A percentile compares a stretch with the other conserved stretches of the same genome.
Conservation (phyloP, 1,140 invertebrate genomes). For the Polypedilum vanderplanki region DNA sequence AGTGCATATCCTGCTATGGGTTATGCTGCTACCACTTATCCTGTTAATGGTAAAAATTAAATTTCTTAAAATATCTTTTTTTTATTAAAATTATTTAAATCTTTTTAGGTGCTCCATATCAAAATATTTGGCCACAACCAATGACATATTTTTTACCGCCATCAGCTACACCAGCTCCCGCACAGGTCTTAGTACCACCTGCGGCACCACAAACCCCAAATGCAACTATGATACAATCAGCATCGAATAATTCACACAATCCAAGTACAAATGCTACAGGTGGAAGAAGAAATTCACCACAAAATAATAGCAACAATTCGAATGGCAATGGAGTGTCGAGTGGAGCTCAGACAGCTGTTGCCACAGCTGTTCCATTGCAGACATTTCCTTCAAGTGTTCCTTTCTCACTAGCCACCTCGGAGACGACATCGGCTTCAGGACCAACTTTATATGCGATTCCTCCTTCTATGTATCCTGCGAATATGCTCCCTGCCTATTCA, state of each 20-base stretch:
- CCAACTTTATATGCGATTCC: constrained; percentile 40
- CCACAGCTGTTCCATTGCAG: constrained; percentile 36
- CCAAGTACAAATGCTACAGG: constrained; percentile 33
- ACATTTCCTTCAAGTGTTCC: constrained; percentile 38
- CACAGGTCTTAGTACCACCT: neutral
- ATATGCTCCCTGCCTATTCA: constrained; percentile 39
- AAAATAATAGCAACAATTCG: constrained; percentile 35
- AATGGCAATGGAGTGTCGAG: constrained; percentile 31
- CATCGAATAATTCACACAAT: constrained; percentile 6
- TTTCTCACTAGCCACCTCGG: constrained; percentile 37
- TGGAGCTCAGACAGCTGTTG: constrained; percentile 33
- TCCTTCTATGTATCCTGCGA: constrained; percentile 39
- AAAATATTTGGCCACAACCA: constrained; percentile 37
- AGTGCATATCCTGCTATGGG: constrained; percentile 12
- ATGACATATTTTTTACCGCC: constrained; percentile 42
- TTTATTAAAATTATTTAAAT: neutral
- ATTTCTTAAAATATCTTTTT: neutral
- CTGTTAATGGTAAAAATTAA: constrained; percentile 40
- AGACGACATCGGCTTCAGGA: constrained; percentile 36
- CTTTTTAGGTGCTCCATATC: constrained; percentile 10
- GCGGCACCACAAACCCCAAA: constrained; percentile 22
- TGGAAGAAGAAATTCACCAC: constrained; percentile 39
- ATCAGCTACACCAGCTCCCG: constrained; percentile 31
- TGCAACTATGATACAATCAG: constrained; percentile 12
- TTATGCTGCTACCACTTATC: constrained; percentile 37